Percentiles rank a stretch among this genome's conserved stretches.
Conservation (phyloP, 2,888 invertebrate genomes). For the Spilarctia lutea region DNA sequence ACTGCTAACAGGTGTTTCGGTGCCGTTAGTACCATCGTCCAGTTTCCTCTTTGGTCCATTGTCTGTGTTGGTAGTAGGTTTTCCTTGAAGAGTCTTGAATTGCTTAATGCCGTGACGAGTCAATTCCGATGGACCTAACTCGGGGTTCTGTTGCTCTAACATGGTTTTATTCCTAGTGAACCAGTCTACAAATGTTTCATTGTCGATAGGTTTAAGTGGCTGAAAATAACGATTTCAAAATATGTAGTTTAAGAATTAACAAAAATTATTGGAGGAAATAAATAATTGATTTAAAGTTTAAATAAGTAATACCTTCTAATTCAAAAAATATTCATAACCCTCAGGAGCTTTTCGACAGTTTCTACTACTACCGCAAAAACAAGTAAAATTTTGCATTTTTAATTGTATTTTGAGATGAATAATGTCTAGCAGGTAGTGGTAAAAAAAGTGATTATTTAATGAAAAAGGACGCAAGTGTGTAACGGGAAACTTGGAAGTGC, state of each 20-base stretch:
- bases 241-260: too few relatives aligned
- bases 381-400: too few relatives aligned
- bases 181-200: slow-evolving; percentile 88
- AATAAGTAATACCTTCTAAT: too few relatives aligned
- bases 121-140: slow-evolving; percentile 83
- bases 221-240: slow-evolving; percentile 49
- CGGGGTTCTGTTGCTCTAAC: slow-evolving; percentile 86
- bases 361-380: too few relatives aligned
- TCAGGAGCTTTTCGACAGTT: too few relatives aligned
- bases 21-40: slow-evolving; percentile 64
- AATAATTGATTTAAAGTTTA: too few relatives aligned
- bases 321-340: too few relatives aligned
- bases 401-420: too few relatives aligned
- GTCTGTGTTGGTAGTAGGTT: slow-evolving; percentile 47
- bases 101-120: slow-evolving; percentile 84
- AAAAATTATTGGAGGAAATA: too few relatives aligned
- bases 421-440: background rate
- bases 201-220: slow-evolving; percentile 70
- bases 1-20: slow-evolving; percentile 58
- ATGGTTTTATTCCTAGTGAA: slow-evolving; percentile 85
- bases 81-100: slow-evolving; percentile 79
- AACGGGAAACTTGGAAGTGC: too few relatives aligned
- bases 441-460: background rate
- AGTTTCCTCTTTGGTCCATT: slow-evolving; percentile 73
- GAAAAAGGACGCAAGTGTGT: too few relatives aligned